phyloP scores from a whole-genome alignment of 1,140 invertebrate species.

The Drosophila nigromelanica region DNA sequence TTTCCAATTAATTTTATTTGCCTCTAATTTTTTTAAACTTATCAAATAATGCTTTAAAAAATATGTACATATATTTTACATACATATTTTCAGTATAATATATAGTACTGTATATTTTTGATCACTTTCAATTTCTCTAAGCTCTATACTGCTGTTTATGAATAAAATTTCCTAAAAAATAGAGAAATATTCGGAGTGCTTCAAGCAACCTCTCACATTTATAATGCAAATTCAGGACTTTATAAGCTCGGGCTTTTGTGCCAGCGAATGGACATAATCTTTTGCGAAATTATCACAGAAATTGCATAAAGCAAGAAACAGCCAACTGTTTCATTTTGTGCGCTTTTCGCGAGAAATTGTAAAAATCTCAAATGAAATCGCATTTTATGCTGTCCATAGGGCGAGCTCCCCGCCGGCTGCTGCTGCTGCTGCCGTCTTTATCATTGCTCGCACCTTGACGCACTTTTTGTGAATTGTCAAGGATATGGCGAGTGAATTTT shows the following conservation, averaged over 20 bases:
- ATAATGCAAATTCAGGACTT: constrained; percentile 17
- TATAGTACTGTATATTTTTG: too few relatives aligned
- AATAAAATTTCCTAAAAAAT: neutral
- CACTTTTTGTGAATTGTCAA: constrained; percentile 56
- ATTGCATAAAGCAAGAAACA: constrained; percentile 49
- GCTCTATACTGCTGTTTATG: neutral
- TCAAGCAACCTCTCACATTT: neutral
- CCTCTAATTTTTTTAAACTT: too few relatives aligned
- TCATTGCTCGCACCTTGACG: constrained; percentile 65
- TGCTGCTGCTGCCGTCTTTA: constrained; percentile 18
- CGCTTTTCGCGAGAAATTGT: constrained; percentile 17
- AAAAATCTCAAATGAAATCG: constrained; percentile 44
- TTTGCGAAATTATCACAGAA: constrained; percentile 64
- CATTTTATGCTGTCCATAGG: constrained; percentile 43
- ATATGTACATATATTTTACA: too few relatives aligned
- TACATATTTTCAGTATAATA: too few relatives aligned
- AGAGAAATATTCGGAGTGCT: neutral
- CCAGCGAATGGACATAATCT: constrained; percentile 16
- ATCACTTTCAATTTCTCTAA: too few relatives aligned
- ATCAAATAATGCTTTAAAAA: too few relatives aligned
- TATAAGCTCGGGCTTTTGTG: constrained; percentile 22
- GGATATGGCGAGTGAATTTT: constrained; percentile 74
- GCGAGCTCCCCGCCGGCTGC: neutral
- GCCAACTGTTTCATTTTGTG: constrained; percentile 48
- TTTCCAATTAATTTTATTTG: too few relatives aligned